These are phyloP conservation scores for Drosophila arizonae DNA, from an alignment of 1,140 invertebrate species.

Conservation along the genomic window DNA sequence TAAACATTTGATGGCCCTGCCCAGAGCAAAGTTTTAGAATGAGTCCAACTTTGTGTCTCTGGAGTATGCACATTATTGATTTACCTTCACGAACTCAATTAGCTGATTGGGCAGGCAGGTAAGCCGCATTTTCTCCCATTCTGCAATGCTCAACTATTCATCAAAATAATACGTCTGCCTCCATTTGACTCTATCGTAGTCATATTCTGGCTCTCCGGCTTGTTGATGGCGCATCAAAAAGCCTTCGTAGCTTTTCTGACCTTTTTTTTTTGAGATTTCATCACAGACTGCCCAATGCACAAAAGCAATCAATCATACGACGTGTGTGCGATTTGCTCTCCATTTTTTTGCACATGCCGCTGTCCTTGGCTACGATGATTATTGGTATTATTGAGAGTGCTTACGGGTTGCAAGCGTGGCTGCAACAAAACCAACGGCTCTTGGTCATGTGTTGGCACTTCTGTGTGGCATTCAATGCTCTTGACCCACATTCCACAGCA, in stretches of 20 bases:
- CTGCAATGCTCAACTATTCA: background rate
- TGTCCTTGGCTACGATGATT: conserved; percentile 43
- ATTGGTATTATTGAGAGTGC: conserved; percentile 61
- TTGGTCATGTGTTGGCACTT: conserved; percentile 49
- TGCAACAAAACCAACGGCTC: conserved; percentile 12
- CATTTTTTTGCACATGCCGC: conserved; percentile 5
- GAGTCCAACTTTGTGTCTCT: background rate
- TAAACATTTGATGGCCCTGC: too few relatives aligned
- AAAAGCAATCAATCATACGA: conserved; percentile 42
- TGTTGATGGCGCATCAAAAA: background rate
- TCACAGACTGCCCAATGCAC: conserved; percentile 12
- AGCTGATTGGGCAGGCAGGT: background rate
- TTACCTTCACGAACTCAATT: background rate
- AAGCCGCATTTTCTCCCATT: too few relatives aligned
- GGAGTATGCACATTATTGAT: conserved; percentile 2
- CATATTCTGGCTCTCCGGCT: background rate
- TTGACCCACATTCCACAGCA: conserved; percentile 65
- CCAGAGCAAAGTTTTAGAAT: too few relatives aligned
- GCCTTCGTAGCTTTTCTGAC: conserved; percentile 1
- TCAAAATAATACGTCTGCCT: conserved; percentile 3
- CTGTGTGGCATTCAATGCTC: conserved; percentile 48
- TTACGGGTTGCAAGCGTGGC: conserved; percentile 4
- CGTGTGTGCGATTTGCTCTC: conserved; percentile 13
- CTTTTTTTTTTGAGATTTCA: conserved; percentile 23
- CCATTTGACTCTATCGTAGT: background rate